Base-by-base conservation (phyloP, 2,113 vertebrate genomes). In the Paratilapia polleni region DNA sequence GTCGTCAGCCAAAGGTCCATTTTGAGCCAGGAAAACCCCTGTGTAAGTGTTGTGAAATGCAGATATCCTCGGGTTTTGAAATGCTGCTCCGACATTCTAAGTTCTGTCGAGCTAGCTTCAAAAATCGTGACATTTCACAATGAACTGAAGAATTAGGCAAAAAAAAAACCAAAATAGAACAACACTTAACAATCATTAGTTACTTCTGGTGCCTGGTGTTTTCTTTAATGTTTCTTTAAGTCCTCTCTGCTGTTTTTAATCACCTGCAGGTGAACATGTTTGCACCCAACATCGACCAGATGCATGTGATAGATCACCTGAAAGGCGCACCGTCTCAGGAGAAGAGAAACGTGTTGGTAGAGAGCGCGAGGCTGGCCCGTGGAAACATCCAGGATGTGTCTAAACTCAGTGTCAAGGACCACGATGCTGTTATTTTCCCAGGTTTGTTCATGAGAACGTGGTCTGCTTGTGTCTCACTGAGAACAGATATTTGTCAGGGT, bases 241-340 rank as follows among this genome's bases (percentile, higher is more conserved):
- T 68, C 3, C 5, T 47, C 14, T 68, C 38, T 68, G 38, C 26
- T 73, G 47, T 47, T 73, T 52, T 73, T 56, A n/a, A 1, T 77
- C 24, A 1, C 6, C 70, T 83, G 22, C 93, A 97, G 96, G 97
- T 97, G 22, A 97, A 96, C 88, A 96, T 97, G 93, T 97, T 97
- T 85, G 97, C 97, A 22, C 97, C 96, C 8, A 95, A 96, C 91
- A 92, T 96, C 2, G 93, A 97, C 17, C 97, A 98, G 94, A 97
- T 97, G 95, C 96, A 97, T 66, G 95, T 97, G 28, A 87, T 97
- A 36, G 92, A 97, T 88, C 97, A 97, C 86, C 76, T 97, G 57
- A 96, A 96, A 92, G 94, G 96, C 5, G 92, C 91, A 8, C 96
- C 96, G 4, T 57, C 93, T 26, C 90, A 96, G 90, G 96, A 97